Base-by-base conservation (phyloP, 2,113 vertebrate species). In the Synodontis membranacea region DNA sequence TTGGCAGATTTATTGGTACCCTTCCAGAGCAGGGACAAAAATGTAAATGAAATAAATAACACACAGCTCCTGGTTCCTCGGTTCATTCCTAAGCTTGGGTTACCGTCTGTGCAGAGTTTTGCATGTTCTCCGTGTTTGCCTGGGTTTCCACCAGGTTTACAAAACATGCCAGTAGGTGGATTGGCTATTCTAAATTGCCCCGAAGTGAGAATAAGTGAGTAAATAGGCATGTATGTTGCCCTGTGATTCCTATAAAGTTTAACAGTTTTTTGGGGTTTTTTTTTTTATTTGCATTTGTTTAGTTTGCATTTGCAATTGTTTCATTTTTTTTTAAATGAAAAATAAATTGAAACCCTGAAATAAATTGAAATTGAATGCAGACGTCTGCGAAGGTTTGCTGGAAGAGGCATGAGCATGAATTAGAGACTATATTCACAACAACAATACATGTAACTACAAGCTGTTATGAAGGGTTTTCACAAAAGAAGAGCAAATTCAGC, bases 11-110 rank as follows among this genome's bases (percentile, higher is more conserved):
- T 82, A 1, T 82, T 82, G 80, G 80, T 82, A n/a, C 39, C 7
- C 7, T 19, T 82, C 80, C 80, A 64, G 80, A 82, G 7, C 80
- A 46, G 62, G 56, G 56, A 64, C 80, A 62, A 19, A 82, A 82
- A 62, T 62, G 79, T 81, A 44, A 46, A 82, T 46, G 11, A 82
- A 82, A 82, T 82, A 82, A 82, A 82, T 82, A 82, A 19, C 25
- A 9, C 56, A n/a, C 39, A 62, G 54, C 39, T 46, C 80, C 56
- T n/a, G 80, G 25, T 81, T 81, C 39, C 37, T 21, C 2, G 39
- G 80, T 62, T 82, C 39, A 46, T 82, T 62, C 39, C 34, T n/a
- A 46, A 82, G 80, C 80, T 82, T 10, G 80, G 80, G 80, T 82
- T 42, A 46, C 23, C 80, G 42, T 82, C 80, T 82, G 80, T 62